Evolutionary conservation across 2,113 vertebrate species (phyloP), one percentile per base, ranked within the genome.

Genomic region (Microcebus murinus): DNA sequence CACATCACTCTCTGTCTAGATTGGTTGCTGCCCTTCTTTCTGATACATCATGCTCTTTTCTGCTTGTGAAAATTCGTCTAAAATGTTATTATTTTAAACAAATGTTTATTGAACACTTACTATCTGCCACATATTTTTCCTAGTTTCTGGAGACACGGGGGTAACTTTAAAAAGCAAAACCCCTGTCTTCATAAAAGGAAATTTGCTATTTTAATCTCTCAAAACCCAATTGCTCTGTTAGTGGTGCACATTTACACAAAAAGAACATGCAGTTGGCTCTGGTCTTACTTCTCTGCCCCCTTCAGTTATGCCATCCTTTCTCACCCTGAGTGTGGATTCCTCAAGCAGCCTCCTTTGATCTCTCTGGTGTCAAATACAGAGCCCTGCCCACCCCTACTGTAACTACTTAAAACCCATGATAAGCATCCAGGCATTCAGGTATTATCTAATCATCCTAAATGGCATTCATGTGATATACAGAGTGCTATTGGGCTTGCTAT

Each of bases 371-470:
- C 36, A 74, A 18, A 74, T 11, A 20, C 5, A 10, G 8, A 68
- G 55, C 42, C 27, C 36, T 34, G 25, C 8, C 50, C 1, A 59
- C 13, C 2, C 8, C 50, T 1, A 59, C 10, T 1, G 0, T 8
- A 20, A n/a, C 20, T 23, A 1, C 50, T 91, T 63, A 79, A 90
- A 94, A 48, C 39, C 36, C 42, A 14, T 2, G 8, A 34, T 1
- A 79, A 80, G 68, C 59, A 88, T 15, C 17, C 13, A 55, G 13
- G 11, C 42, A 71, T 31, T 70, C 42, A 48, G 67, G 77, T 83
- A 52, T 36, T 61, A 67, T 57, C 93, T 79, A 74, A n/a, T 59
- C 70, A 59, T 23, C 68, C 71, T 39, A 29, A 42, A 15, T 65
- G 36, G 15, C 23, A 45, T 59, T 70, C 34, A 18, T 18, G 29